These are phyloP conservation scores for Diaprepes abbreviatus DNA, from an alignment of 2,888 invertebrate genomes.

Conservation along the genomic window DNA sequence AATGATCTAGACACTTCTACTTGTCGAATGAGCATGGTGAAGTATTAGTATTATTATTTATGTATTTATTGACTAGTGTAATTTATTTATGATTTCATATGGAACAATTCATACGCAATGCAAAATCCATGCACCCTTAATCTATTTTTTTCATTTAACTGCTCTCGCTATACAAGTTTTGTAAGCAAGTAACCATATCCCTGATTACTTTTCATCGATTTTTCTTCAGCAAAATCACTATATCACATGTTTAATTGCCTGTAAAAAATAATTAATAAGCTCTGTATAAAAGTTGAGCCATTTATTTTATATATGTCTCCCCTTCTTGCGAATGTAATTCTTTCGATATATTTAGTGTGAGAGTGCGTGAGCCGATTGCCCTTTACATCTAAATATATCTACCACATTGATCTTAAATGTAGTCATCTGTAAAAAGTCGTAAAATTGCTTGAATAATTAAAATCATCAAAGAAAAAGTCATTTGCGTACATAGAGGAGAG, in stretches of 20 bases:
- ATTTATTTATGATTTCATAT: no score
- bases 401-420: constrained; percentile 15
- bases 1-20: no score
- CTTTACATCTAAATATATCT: constrained; percentile 12
- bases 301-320: constrained; percentile 34
- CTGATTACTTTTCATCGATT: constrained; percentile 11
- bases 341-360: neutral
- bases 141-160: no score
- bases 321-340: constrained; percentile 7
- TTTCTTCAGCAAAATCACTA: constrained; percentile 14
- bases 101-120: no score
- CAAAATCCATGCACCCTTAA: no score
- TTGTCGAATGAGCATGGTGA: no score
- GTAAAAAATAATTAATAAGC: constrained; percentile 46
- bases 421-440: constrained; percentile 13
- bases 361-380: neutral
- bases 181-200: no score
- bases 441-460: neutral
- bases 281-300: constrained; percentile 32
- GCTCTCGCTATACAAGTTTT: no score
- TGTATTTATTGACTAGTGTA: no score
- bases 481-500: no score
- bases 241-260: constrained; percentile 39
- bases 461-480: no score
- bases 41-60: no score